Conservation (phyloP, 2,797 vertebrate genomes). For the Sternotherus odoratus region DNA sequence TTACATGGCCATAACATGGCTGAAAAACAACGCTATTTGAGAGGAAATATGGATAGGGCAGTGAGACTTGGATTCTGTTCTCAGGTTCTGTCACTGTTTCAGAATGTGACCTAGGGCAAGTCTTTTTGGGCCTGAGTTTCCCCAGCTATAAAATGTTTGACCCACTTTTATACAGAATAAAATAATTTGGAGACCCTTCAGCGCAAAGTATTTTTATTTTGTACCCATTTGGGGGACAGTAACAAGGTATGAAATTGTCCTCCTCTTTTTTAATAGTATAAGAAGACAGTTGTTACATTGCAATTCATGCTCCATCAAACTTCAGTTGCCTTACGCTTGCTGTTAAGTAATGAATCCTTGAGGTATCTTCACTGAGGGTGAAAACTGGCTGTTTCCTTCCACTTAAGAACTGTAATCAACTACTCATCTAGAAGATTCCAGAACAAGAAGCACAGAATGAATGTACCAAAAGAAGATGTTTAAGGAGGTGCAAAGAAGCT, state of each 20-base stretch:
- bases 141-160: not conserved
- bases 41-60: not conserved
- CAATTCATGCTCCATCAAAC: not conserved
- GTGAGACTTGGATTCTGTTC: not conserved
- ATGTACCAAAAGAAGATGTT: not conserved
- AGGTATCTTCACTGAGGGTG: not conserved
- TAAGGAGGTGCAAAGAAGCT: not conserved
- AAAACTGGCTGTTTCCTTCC: not conserved
- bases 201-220: not conserved
- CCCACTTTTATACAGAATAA: not conserved
- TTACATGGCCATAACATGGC: not conserved
- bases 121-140: not conserved
- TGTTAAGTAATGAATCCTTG: not conserved
- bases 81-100: fast-evolving
- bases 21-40: not conserved
- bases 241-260: not conserved
- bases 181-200: not conserved
- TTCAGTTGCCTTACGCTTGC: not conserved
- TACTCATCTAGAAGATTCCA: not conserved
- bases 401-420: not conserved
- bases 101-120: not conserved
- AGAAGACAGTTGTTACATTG: not conserved
- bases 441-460: not conserved
- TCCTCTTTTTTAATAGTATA: fast-evolving
- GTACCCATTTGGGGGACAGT: fast-evolving